Evolutionary conservation across 2,888 invertebrate genomes (phyloP), one percentile per base, ranked within the genome.

Genomic region (Oegoconia quadripuncta): DNA sequence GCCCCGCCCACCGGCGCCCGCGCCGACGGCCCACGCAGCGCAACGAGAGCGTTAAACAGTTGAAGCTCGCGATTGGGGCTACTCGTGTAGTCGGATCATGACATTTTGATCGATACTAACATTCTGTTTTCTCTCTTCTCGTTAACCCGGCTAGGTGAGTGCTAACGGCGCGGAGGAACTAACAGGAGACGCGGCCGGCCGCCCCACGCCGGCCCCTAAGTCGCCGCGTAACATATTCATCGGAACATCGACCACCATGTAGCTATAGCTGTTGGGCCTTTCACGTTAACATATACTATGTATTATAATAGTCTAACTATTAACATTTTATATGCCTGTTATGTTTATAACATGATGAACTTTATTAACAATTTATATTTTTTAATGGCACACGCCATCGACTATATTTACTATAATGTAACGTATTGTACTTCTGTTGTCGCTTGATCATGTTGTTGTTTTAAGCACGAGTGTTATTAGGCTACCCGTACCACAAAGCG

Each of bases 91-190:
- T 78, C 80, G 82, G 80, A 78, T 76, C 77, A 78, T 77, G 81
- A 79, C 83, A 82, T 86, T 84, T 78, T 72, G 86, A 84, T 77
- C 84, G 78, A 87, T 88, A 91, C 91, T 91, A 91, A 91, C 90
- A 90, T 90, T 89, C 90, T 91, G 90, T 91, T 91, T 90, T 89
- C 88, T 89, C 89, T 90, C 90, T 90, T 91, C 90, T 90, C 89
- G 90, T 90, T 90, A 91, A 91, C 90, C 89, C 88, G 90, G 90
- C 90, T 92, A 92, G 92, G 92, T 92, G 92, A 91, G 92, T 92
- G 93, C 92, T 92, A 92, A 92, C 91, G 88, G 88, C 88, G 83
- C 76, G 73, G 86, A 74, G 82, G 84, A 78, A 84, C 79, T 87
- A 87, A 87, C 83, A 64, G 80, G 69, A 78, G 81, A 64, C 59